Conservation (phyloP, 2,113 vertebrate genomes). For the Paedocypris sp. region DNA sequence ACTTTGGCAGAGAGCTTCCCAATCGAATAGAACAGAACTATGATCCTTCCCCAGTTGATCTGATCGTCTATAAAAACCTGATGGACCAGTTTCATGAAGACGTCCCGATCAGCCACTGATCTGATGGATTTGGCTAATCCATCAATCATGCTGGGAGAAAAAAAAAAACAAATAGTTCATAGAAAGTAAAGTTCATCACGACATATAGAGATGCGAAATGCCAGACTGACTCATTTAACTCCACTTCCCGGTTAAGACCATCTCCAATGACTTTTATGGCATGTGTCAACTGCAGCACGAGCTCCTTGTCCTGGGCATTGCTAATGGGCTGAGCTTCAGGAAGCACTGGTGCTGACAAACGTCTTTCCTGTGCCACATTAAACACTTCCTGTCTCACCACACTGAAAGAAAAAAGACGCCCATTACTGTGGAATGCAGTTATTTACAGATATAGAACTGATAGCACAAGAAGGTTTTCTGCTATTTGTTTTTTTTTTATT, state of each 20-base stretch:
- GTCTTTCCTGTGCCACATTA: background rate
- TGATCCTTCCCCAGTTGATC: slow-evolving; percentile 38
- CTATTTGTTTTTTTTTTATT: no score
- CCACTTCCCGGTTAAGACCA: slow-evolving; percentile 8
- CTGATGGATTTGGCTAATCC: slow-evolving; percentile 1
- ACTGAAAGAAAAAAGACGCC: no score
- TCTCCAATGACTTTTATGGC: slow-evolving; percentile 26
- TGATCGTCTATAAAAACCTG: slow-evolving; percentile 23
- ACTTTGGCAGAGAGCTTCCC: slow-evolving; percentile 37
- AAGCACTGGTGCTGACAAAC: background rate
- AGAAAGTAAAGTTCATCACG: background rate
- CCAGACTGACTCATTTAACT: slow-evolving; percentile 24
- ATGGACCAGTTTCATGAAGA: slow-evolving; percentile 20
- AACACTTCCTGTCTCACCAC: slow-evolving; percentile 24
- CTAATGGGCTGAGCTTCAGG: background rate
- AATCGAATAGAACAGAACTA: slow-evolving; percentile 29
- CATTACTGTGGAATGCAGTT: no score
- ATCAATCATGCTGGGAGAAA: slow-evolving; percentile 23
- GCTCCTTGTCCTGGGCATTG: slow-evolving; percentile 4
- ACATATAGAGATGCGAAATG: background rate
- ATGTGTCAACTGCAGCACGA: slow-evolving; percentile 15
- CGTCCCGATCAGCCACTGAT: slow-evolving; percentile 1
- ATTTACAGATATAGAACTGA: no score
- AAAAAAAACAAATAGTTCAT: background rate
- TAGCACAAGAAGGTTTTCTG: no score